Percentiles rank a stretch among this genome's conserved stretches.
Conservation (phyloP, 1,140 invertebrate species). For the Lordiphosa mommai region DNA sequence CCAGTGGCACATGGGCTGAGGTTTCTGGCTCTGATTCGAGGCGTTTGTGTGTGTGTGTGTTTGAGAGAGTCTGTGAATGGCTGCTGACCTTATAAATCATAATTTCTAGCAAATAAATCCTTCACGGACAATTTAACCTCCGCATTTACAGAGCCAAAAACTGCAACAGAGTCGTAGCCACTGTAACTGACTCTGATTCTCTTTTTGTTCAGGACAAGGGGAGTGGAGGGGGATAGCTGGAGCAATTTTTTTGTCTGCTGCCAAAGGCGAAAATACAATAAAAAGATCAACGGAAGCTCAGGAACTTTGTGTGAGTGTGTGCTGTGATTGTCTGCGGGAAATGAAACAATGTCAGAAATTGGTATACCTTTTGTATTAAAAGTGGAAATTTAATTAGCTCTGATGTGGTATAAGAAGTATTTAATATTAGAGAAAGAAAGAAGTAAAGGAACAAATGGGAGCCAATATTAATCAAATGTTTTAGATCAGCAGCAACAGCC, state of each 20-base stretch:
- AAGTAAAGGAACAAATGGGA: too few relatives aligned
- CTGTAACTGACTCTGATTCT: slow-evolving; percentile 18
- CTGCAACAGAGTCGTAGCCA: slow-evolving; percentile 48
- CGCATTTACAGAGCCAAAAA: slow-evolving; percentile 41
- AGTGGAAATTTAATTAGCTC: too few relatives aligned
- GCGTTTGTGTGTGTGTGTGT: slow-evolving; percentile 19
- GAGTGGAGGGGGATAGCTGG: too few relatives aligned
- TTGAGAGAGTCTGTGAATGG: slow-evolving; percentile 43
- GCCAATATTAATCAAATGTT: too few relatives aligned
- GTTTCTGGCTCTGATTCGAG: slow-evolving; percentile 28
- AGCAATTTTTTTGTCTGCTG: slow-evolving; percentile 27
- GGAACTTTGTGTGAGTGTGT: too few relatives aligned
- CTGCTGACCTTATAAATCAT: slow-evolving; percentile 71
- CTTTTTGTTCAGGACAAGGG: neutral
- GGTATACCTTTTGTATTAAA: too few relatives aligned
- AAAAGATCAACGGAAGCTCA: too few relatives aligned
- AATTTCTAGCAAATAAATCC: slow-evolving; percentile 75
- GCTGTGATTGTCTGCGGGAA: too few relatives aligned
- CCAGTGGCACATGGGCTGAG: slow-evolving; percentile 5
- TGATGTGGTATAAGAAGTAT: too few relatives aligned
- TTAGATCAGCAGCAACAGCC: too few relatives aligned
- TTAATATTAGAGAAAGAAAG: too few relatives aligned
- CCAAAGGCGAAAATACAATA: slow-evolving; percentile 17
- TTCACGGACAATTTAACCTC: slow-evolving; percentile 71
- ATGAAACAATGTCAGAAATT: too few relatives aligned